Conservation (phyloP, 92 coral and sea anemone genomes). For the Porites lobata region DNA sequence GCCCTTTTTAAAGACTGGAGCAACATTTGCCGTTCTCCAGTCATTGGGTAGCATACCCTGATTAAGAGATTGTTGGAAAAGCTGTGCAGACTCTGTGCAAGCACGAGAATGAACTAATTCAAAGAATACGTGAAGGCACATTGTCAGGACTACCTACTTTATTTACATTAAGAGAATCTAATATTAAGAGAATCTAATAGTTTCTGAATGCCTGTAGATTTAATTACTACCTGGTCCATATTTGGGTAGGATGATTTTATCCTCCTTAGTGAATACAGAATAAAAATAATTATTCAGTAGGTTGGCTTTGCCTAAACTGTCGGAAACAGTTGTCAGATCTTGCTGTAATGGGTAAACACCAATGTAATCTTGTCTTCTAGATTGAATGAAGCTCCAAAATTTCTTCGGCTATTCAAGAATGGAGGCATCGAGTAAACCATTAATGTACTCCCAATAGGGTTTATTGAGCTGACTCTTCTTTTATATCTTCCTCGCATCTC, state of each 20-base stretch:
- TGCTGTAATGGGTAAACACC: conserved; percentile 17
- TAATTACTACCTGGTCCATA: conserved; percentile 27
- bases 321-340: conserved; percentile 10
- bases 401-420: conserved; percentile 21
- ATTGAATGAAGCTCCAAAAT: conserved; percentile 21
- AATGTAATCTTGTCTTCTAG: conserved; percentile 29
- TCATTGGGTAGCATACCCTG: conserved; percentile 10
- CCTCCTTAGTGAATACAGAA: conserved; percentile 22
- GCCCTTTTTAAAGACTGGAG: conserved; percentile 41
- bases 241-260: neutral
- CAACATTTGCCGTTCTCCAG: conserved; percentile 41
- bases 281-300: conserved; percentile 2
- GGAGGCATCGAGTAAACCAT: conserved; percentile 20
- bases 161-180: conserved; percentile 50
- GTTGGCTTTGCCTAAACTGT: conserved; percentile 23
- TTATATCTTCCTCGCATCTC: neutral
- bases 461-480: neutral
- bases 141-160: conserved; percentile 40
- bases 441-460: neutral
- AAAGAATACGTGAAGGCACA: conserved; percentile 32
- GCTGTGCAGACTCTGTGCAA: conserved; percentile 4
- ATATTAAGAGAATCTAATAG: conserved; percentile 41
- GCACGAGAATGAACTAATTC: neutral
- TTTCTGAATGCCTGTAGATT: conserved; percentile 52
- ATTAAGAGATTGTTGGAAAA: conserved; percentile 50